Evolutionary conservation across 2,797 vertebrate species (phyloP).

Genomic region (Sebastes diaconus): DNA sequence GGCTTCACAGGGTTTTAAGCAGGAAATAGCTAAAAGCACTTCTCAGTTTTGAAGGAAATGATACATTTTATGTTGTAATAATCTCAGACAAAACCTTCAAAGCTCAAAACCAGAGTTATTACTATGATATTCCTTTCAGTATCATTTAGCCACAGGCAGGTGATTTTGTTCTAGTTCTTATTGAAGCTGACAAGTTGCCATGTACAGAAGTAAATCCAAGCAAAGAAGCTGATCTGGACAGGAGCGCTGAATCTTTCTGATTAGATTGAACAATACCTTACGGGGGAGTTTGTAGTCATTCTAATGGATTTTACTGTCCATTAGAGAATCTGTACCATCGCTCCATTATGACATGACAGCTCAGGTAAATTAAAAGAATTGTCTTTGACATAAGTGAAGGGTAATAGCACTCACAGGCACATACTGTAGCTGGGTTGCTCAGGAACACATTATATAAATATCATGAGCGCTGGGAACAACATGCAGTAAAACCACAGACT

Average conservation of each 20-base stretch:
- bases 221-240: conserved; percentile 23
- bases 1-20: neutral
- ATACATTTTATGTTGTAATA: neutral
- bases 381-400: conserved; percentile 36
- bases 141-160: conserved; percentile 6
- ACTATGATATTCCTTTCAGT: neutral
- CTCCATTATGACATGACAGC: conserved; percentile 45
- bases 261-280: conserved; percentile 42
- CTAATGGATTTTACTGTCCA: conserved; percentile 50
- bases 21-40: neutral
- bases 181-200: conserved; percentile 22
- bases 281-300: conserved; percentile 40
- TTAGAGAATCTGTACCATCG: conserved; percentile 38
- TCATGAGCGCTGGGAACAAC: neutral
- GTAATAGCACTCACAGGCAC: conserved; percentile 29
- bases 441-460: conserved; percentile 11
- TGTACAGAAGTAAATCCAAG: conserved; percentile 9
- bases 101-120: neutral
- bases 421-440: neutral
- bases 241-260: conserved; percentile 26
- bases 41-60: conserved; percentile 1
- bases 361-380: conserved; percentile 51
- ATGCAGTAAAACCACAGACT: conserved; percentile 13
- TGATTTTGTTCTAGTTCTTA: conserved; percentile 22
- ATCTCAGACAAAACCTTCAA: conserved; percentile 1